These are phyloP conservation scores for Calcarius ornatus DNA, from an alignment of 2,113 vertebrate genomes.

Conservation along the genomic window DNA sequence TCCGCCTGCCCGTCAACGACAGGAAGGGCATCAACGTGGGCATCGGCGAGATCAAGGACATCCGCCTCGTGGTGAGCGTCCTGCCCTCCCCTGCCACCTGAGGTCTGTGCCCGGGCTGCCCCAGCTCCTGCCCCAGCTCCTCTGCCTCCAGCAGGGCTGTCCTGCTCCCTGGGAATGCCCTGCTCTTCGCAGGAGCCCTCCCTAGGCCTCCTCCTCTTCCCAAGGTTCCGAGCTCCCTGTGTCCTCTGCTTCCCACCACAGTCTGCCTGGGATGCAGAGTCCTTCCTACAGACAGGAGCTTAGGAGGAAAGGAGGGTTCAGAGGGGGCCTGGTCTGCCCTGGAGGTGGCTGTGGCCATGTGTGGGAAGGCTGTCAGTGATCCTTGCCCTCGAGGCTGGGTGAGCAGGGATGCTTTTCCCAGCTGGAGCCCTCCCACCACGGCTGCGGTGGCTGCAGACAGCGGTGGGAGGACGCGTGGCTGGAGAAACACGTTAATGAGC, in stretches of 20 bases:
- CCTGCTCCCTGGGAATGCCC: not conserved
- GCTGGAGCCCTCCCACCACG: not conserved
- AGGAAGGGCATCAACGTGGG: slow-evolving; percentile 89
- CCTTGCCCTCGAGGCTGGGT: not conserved
- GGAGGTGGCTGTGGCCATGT: fast-evolving
- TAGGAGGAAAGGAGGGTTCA: not conserved
- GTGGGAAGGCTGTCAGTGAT: not conserved
- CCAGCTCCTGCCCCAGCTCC: not conserved
- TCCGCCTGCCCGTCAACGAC: slow-evolving; percentile 91
- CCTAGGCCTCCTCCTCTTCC: not conserved
- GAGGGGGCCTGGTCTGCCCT: not conserved
- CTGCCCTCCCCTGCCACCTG: fast-evolving
- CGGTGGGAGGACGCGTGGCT: not conserved
- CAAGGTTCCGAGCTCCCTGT: fast-evolving
- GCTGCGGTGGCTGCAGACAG: not conserved
- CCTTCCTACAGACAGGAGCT: fast-evolving
- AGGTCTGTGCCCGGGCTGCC: fast-evolving
- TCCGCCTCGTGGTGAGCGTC: slow-evolving; percentile 85
- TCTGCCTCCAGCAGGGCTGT: fast-evolving
- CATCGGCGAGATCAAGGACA: slow-evolving; percentile 94
- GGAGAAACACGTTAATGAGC: not conserved
- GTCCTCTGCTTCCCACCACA: not conserved
- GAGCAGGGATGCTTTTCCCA: not conserved
- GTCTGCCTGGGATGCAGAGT: not conserved
- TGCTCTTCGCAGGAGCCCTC: not conserved